Percentiles rank a stretch among this genome's conserved stretches.
phyloP scores from a whole-genome alignment of 2,888 invertebrate species.

The Abrostola triplasia region DNA sequence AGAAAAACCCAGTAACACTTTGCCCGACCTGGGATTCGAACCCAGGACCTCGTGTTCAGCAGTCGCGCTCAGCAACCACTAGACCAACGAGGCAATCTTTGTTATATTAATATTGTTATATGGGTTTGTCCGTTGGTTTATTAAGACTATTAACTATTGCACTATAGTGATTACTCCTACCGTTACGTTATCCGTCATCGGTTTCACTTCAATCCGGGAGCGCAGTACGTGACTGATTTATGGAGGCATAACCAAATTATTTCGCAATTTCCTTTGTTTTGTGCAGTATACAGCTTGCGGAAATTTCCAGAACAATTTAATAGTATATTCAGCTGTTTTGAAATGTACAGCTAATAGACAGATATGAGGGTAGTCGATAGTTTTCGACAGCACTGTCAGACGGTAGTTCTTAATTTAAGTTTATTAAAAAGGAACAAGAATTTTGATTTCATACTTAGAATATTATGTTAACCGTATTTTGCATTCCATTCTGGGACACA shows the following conservation, averaged over 20 bases:
- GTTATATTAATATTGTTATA: too few species aligned
- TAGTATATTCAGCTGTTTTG: conserved; percentile 26
- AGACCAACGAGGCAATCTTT: too few species aligned
- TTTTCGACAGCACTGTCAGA: neutral
- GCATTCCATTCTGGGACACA: neutral
- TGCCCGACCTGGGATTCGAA: too few species aligned
- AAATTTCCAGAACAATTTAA: conserved; percentile 23
- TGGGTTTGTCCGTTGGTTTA: too few species aligned
- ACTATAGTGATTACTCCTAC: conserved; percentile 20
- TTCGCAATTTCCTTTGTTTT: conserved; percentile 37
- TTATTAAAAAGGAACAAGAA: too few species aligned
- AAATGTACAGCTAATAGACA: conserved; percentile 3
- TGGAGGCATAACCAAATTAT: conserved; percentile 36
- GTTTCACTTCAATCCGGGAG: conserved; percentile 35
- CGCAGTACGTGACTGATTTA: conserved; percentile 40
- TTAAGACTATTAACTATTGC: neutral
- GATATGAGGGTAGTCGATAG: neutral
- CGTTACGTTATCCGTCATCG: conserved; percentile 23
- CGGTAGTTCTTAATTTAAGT: neutral
- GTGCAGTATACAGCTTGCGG: conserved; percentile 16
- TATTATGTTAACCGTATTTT: neutral
- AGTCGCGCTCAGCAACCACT: too few species aligned
- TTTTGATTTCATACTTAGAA: neutral
- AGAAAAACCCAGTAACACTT: too few species aligned
- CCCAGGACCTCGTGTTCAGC: too few species aligned